Percentiles rank a stretch among this genome's conserved stretches.
Conservation (phyloP, 92 coral and sea anemone species). For the Epizoanthus ramosus region DNA sequence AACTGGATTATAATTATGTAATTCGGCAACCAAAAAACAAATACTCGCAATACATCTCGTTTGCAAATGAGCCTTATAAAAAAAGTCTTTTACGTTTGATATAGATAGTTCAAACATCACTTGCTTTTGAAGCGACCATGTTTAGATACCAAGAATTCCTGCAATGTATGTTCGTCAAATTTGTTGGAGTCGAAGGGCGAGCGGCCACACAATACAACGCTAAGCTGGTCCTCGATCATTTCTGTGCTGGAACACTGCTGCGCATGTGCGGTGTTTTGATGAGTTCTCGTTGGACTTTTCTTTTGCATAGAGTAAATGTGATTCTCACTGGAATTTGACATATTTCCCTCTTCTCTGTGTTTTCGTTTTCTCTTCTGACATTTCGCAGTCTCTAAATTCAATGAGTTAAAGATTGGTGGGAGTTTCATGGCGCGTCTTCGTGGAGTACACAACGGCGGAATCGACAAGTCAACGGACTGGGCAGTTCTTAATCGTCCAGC, state of each 20-base stretch:
- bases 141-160: slow-evolving; percentile 60
- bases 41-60: too few species aligned
- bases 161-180: slow-evolving; percentile 9
- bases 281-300: background rate
- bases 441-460: background rate
- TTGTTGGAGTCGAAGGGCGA: slow-evolving; percentile 40
- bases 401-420: slow-evolving; percentile 13
- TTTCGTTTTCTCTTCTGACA: slow-evolving; percentile 11
- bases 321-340: background rate
- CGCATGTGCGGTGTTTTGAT: background rate
- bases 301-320: background rate
- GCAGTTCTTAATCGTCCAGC: slow-evolving; percentile 1
- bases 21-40: too few species aligned
- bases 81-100: too few species aligned
- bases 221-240: slow-evolving; percentile 42
- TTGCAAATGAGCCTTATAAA: too few species aligned
- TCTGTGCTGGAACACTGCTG: slow-evolving; percentile 24
- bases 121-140: slow-evolving; percentile 74
- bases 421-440: slow-evolving; percentile 1
- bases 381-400: background rate
- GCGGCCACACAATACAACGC: slow-evolving; percentile 68
- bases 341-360: background rate
- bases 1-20: too few species aligned
- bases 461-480: background rate
- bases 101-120: background rate